phyloP scores from a whole-genome alignment of 92 coral and sea anemone genomes.

The Pocillopora meandrina region DNA sequence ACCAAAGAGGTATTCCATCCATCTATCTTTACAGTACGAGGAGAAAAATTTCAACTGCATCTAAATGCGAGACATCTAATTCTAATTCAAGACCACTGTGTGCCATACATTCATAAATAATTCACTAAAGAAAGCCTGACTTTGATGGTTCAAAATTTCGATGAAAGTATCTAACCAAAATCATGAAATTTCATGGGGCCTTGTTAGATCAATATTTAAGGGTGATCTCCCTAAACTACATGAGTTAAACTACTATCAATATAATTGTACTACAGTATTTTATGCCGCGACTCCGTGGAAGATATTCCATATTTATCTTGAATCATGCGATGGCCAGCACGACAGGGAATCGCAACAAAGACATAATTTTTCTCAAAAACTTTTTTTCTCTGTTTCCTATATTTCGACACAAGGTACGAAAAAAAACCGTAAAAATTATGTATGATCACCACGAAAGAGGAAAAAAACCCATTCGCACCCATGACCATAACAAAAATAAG shows the following conservation, averaged over 20 bases:
- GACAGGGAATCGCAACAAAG: conserved; percentile 23
- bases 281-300: background rate
- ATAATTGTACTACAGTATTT: background rate
- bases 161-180: background rate
- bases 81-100: conserved; percentile 8
- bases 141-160: background rate
- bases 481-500: background rate
- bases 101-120: conserved; percentile 36
- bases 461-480: background rate
- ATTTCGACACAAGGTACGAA: background rate
- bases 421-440: background rate
- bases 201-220: background rate
- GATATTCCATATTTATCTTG: background rate
- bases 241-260: background rate
- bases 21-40: background rate
- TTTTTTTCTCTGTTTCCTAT: background rate
- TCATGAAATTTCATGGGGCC: background rate
- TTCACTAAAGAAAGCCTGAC: conserved; percentile 37
- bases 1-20: background rate
- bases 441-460: background rate
- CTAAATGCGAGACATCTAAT: conserved; percentile 1
- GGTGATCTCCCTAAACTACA: background rate
- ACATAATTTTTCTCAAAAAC: background rate
- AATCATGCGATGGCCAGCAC: conserved; percentile 11
- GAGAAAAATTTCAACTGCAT: background rate